A percentile compares a stretch with the other conserved stretches of the same genome.
These are phyloP conservation scores for Octodonta nipae DNA, from an alignment of 2,888 invertebrate species.

Conservation along the genomic window DNA sequence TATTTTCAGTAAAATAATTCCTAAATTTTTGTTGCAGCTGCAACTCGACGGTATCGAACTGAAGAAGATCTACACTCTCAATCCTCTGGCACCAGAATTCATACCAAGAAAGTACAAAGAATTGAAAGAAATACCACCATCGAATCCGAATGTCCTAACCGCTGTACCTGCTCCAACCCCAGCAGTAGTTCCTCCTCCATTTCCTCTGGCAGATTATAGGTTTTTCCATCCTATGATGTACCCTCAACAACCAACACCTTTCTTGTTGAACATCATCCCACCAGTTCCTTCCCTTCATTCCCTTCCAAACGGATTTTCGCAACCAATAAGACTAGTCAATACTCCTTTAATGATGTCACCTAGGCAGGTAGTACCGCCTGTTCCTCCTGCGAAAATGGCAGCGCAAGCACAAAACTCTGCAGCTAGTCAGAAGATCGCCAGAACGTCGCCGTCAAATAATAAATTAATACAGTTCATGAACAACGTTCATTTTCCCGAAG, in stretches of 20 bases:
- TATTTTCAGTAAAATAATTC: no score
- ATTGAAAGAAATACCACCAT: constrained; percentile 8
- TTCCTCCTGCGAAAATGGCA: constrained; percentile 5
- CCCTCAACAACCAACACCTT: constrained; percentile 15
- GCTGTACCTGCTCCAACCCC: constrained; percentile 12
- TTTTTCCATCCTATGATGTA: constrained; percentile 16
- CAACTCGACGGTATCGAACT: constrained; percentile 62
- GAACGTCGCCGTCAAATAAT: constrained; percentile 22
- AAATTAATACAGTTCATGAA: constrained; percentile 44
- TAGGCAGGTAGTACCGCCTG: constrained; percentile 4
- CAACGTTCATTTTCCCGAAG: constrained; percentile 44
- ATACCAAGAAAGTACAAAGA: constrained; percentile 46
- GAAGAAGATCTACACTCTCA: constrained; percentile 62
- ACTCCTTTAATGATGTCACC: constrained; percentile 9
- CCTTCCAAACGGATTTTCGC: no score
- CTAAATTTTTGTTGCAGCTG: constrained; percentile 24
- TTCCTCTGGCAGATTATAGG: constrained; percentile 13
- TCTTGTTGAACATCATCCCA: constrained; percentile 17
- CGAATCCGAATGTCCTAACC: constrained; percentile 5
- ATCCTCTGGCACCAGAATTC: constrained; percentile 70
- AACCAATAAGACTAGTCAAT: constrained; percentile 13
- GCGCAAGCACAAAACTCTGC: constrained; percentile 1
- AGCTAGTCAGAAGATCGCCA: not conserved
- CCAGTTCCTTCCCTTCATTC: constrained; percentile 13
- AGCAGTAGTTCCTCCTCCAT: constrained; percentile 12